Conservation (phyloP, 1,140 invertebrate species). For the Temnothorax curvispinosus region DNA sequence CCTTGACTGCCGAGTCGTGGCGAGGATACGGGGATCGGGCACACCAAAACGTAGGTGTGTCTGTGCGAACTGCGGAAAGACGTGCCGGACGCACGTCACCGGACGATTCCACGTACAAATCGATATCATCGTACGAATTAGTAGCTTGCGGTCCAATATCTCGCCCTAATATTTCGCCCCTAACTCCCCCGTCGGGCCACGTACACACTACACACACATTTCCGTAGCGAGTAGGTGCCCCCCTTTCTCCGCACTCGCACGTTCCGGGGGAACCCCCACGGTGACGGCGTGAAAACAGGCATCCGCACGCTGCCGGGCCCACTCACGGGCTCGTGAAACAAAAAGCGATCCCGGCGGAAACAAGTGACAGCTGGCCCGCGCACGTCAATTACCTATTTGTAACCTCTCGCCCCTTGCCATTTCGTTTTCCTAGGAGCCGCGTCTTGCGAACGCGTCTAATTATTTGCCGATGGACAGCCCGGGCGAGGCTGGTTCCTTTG, state of each 20-base stretch:
- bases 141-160: slow-evolving; percentile 80
- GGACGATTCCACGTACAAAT: slow-evolving; percentile 72
- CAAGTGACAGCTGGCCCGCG: slow-evolving; percentile 81
- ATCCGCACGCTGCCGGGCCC: slow-evolving; percentile 30
- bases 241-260: neutral
- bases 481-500: slow-evolving; percentile 12
- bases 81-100: slow-evolving; percentile 68
- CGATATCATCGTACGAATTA: slow-evolving; percentile 79
- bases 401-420: slow-evolving; percentile 58
- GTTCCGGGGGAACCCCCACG: slow-evolving; percentile 76
- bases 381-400: slow-evolving; percentile 80
- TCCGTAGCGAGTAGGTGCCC: slow-evolving; percentile 15
- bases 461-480: slow-evolving; percentile 52
- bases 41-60: neutral
- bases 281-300: slow-evolving; percentile 81
- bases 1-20: slow-evolving; percentile 18
- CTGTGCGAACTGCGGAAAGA: neutral
- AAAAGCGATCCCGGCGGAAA: slow-evolving; percentile 79
- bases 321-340: slow-evolving; percentile 70
- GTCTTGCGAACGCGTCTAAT: slow-evolving; percentile 68
- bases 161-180: slow-evolving; percentile 77
- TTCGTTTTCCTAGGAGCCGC: slow-evolving; percentile 18
- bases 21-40: neutral
- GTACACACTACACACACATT: slow-evolving; percentile 7
- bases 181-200: slow-evolving; percentile 38